Evolutionary conservation across 2,888 invertebrate species (phyloP), one percentile per base, ranked within the genome.

Genomic region (Caenorhabditis uteleia): DNA sequence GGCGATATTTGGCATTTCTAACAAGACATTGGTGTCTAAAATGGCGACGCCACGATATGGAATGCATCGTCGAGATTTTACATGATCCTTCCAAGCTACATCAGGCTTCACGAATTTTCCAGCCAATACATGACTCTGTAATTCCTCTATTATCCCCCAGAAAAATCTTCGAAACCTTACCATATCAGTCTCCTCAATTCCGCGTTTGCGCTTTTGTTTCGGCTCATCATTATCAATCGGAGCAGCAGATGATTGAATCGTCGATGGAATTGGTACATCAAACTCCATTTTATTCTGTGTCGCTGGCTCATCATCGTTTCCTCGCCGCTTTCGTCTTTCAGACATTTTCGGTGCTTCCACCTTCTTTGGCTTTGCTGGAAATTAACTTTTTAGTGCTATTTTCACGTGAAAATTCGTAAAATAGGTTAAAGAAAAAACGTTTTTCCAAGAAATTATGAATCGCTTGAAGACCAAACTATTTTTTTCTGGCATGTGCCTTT

Each of bases 21-120:
- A 46, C 31, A 39, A 46, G 38, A 33, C 54, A 46, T 8, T 29
- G 7, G 54, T 54, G 29, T 54, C 54, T 29, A 54, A 54, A 16
- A 54, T 46, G 5, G 54, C 54, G 23, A 36, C 38, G 3, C 16
- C 54, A 21, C 29, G 36, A 26, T 54, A 54, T 5, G 23, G 46
- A 2, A 39, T 21, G 21, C 12, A 10, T 12, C 8, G 7, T 20
- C 20, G 12, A 12, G 21, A 7, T 20, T 14, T 3, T 14, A 5
- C 8, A 12, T 20, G n/a, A 16, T 40, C 20, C 7, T 6, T 14
- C 21, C 7, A 7, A 7, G 7, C 40, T 5, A 40, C 21, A 14
- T 40, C 23, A n/a, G n/a, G n/a, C n/a, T n/a, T n/a, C n/a, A n/a
- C n/a, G n/a, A n/a, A n/a, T n/a, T n/a, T n/a, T n/a, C n/a, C n/a